Evolutionary conservation across 1,140 invertebrate species (phyloP), one percentile per base, ranked within the genome.

Genomic region (Aplysia californica): DNA sequence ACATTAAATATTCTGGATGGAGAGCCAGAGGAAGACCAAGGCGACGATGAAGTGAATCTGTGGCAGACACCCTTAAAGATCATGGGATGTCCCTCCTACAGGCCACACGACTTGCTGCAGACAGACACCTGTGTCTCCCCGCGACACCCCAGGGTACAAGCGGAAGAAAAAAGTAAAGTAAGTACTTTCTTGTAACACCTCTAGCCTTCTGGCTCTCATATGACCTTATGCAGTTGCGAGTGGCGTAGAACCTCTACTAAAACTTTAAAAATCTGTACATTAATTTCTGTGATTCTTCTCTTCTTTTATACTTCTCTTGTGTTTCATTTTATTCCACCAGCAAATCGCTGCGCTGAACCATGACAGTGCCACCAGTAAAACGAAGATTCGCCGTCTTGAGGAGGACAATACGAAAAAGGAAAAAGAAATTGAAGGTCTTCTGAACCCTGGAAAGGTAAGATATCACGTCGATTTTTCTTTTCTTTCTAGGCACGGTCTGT

Each of bases 381-480:
- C 87, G 26, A 89, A 87, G 78, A 79, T 88, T 6, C 76, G 87
- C 41, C 76, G 88, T 66, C 56, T 87, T 29, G 88, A 89, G 68
- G 87, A 89, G 78, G 86, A 89, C 69, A 87, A 88, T 73, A 59
- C 83, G 31, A 89, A 88, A 70, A 89, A 89, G 80, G 86, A 87
- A 67, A 88, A 87, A 82, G 87, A 89, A 85, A 87, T 89, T 50
- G 86, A 85, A 66, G 80, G 79, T 58, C 80, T 89, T n/a, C 82
- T 89, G 0, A 81, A 89, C 78, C 87, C 87, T 26, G 84, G 75
- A 70, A 89, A 88, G 85, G 88, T 88, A 80, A 77, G 44, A 50
- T 10, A 50, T n/a, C 44, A 50, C 44, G 10, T 50, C n/a, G n/a
- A n/a, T 50, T n/a, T 10, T 15, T 15, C 44, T 15, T n/a, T 50